Conservation (phyloP, 2,113 vertebrate genomes). For the Myrmophylax atrothorax region DNA sequence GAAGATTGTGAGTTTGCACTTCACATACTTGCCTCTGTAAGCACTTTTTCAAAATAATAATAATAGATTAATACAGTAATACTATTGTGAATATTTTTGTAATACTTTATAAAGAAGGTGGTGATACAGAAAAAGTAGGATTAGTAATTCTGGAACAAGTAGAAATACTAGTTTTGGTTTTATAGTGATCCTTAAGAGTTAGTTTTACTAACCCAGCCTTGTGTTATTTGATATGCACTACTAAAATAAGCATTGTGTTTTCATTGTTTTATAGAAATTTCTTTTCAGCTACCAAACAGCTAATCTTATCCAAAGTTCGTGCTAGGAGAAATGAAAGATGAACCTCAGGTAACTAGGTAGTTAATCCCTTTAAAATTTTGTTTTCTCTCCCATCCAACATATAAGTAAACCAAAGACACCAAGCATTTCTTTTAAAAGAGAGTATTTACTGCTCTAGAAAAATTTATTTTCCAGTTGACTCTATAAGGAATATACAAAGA, state of each 20-base stretch:
- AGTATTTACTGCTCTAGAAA: not conserved
- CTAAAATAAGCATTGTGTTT: slow-evolving; percentile 4
- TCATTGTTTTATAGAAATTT: slow-evolving; percentile 14
- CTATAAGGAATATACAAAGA: not conserved
- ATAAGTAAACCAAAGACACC: slow-evolving; percentile 53
- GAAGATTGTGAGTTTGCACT: not conserved
- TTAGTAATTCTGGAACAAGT: not conserved
- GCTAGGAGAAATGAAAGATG: not conserved
- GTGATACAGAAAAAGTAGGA: not conserved
- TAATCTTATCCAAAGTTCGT: slow-evolving; percentile 25
- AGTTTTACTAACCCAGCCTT: slow-evolving; percentile 13
- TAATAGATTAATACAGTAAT: slow-evolving; percentile 7
- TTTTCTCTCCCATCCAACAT: not conserved
- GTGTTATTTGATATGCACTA: slow-evolving; percentile 28
- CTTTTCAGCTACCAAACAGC: not conserved
- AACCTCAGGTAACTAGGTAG: slow-evolving; percentile 18
- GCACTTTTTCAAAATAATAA: slow-evolving; percentile 29
- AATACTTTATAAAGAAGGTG: slow-evolving; percentile 52
- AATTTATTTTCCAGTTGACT: not conserved
- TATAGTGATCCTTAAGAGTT: not conserved
- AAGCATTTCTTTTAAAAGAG: not conserved
- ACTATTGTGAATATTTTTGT: slow-evolving; percentile 70
- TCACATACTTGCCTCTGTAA: slow-evolving; percentile 5
- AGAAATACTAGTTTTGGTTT: not conserved
- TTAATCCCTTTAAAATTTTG: not conserved